Percentiles rank a stretch among this genome's conserved stretches.
phyloP scores from a whole-genome alignment of 1,140 invertebrate genomes.

The Papilio polyxenes region DNA sequence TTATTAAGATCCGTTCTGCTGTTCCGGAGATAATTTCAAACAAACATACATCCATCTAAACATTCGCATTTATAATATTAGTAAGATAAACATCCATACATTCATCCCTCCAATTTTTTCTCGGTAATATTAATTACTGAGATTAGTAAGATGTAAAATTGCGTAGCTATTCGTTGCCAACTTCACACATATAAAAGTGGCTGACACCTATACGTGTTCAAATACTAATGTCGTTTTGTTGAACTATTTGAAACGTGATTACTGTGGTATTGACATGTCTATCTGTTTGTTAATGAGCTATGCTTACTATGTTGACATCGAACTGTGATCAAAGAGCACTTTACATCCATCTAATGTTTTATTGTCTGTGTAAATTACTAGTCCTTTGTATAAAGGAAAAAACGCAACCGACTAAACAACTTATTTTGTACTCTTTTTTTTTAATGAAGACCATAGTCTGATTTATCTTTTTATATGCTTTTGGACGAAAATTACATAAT shows the following conservation, averaged over 20 bases:
- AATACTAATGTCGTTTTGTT: not conserved
- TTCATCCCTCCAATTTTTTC: too few species aligned
- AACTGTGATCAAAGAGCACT: constrained; percentile 58
- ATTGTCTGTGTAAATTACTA: not conserved
- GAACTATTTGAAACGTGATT: constrained; percentile 12
- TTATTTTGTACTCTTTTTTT: too few species aligned
- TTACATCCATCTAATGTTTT: constrained; percentile 29
- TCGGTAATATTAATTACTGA: not conserved
- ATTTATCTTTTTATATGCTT: too few species aligned
- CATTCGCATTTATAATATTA: not conserved
- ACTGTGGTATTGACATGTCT: constrained; percentile 50
- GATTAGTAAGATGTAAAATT: not conserved
- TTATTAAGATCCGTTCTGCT: too few species aligned
- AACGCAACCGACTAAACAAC: too few species aligned
- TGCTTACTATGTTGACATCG: constrained; percentile 61
- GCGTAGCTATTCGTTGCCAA: not conserved
- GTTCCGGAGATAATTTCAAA: too few species aligned
- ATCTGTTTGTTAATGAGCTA: constrained; percentile 70
- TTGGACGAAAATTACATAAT: too few species aligned
- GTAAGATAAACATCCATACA: not conserved
- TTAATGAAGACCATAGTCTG: too few species aligned
- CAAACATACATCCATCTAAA: too few species aligned
- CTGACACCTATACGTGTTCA: constrained; percentile 25
- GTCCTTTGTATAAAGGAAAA: too few species aligned
- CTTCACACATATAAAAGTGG: not conserved